A percentile compares a stretch with the other conserved stretches of the same genome.
These are phyloP conservation scores for Diuraphis noxia DNA, from an alignment of 1,140 invertebrate species.

Conservation along the genomic window DNA sequence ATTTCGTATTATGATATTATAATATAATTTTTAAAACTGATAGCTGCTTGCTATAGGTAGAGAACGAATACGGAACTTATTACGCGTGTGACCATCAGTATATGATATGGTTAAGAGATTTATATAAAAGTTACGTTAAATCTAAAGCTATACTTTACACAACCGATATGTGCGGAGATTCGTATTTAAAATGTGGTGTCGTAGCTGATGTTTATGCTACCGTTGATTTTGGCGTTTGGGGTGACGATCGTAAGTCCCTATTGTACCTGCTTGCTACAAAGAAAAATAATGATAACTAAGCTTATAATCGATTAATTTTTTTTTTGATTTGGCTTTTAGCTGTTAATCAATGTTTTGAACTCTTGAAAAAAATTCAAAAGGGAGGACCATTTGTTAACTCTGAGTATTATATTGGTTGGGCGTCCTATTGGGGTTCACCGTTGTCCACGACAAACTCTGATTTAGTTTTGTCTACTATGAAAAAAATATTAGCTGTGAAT, in stretches of 20 bases:
- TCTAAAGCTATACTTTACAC: slow-evolving; percentile 78
- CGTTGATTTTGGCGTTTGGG: slow-evolving; percentile 72
- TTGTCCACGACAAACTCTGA: slow-evolving; percentile 65
- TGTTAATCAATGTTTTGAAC: background rate
- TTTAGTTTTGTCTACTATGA: slow-evolving; percentile 66
- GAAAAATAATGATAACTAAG: background rate
- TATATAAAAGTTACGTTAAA: slow-evolving; percentile 67
- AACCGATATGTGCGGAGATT: slow-evolving; percentile 69
- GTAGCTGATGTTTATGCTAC: slow-evolving; percentile 71
- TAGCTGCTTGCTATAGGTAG: slow-evolving; percentile 67
- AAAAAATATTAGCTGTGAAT: slow-evolving; percentile 65
- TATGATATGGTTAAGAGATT: slow-evolving; percentile 67
- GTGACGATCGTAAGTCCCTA: background rate
- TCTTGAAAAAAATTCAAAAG: slow-evolving; percentile 1
- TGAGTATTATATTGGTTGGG: slow-evolving; percentile 85
- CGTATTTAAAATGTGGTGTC: slow-evolving; percentile 68
- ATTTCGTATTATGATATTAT: too few species aligned
- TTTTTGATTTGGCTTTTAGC: background rate
- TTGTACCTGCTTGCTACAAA: background rate
- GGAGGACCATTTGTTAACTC: slow-evolving; percentile 81
- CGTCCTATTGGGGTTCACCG: slow-evolving; percentile 79
- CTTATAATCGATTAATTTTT: background rate
- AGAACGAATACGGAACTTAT: slow-evolving; percentile 92
- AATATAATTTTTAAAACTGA: background rate
- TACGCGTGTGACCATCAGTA: slow-evolving; percentile 73